These are phyloP conservation scores for Tachina grossa DNA, from an alignment of 2,888 invertebrate genomes.

Conservation along the genomic window DNA sequence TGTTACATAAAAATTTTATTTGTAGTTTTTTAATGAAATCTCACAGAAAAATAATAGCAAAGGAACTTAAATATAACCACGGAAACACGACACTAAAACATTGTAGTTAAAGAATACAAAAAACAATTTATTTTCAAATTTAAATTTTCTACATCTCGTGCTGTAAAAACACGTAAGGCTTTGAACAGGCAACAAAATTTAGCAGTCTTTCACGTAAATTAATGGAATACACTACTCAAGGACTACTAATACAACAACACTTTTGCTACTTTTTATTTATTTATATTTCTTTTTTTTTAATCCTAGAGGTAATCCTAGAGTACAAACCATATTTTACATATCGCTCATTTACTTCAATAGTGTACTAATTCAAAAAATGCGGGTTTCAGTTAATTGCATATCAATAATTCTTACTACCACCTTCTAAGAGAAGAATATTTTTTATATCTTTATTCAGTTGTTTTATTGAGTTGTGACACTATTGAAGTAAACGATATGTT, in stretches of 20 bases:
- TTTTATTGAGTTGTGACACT: too few species aligned
- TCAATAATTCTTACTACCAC: too few species aligned
- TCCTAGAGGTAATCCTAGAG: too few species aligned
- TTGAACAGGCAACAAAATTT: neutral
- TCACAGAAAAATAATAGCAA: constrained; percentile 4
- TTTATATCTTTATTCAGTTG: too few species aligned
- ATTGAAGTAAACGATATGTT: too few species aligned
- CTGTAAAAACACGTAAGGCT: neutral
- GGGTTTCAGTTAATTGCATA: too few species aligned
- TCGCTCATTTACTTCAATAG: too few species aligned
- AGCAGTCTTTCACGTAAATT: neutral
- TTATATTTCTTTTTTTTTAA: too few species aligned
- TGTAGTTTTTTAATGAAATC: constrained; percentile 53
- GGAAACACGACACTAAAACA: constrained; percentile 37
- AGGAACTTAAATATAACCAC: neutral
- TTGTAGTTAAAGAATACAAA: constrained; percentile 41
- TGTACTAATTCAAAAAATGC: too few species aligned
- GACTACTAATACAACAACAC: neutral
- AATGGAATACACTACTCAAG: neutral
- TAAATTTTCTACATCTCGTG: neutral
- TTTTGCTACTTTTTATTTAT: too few species aligned
- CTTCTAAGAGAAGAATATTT: too few species aligned
- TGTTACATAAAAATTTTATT: constrained; percentile 60
- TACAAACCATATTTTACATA: too few species aligned
- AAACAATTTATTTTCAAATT: neutral